Evolutionary conservation across 2,113 vertebrate genomes (phyloP).

Genomic region (Mus pahari): DNA sequence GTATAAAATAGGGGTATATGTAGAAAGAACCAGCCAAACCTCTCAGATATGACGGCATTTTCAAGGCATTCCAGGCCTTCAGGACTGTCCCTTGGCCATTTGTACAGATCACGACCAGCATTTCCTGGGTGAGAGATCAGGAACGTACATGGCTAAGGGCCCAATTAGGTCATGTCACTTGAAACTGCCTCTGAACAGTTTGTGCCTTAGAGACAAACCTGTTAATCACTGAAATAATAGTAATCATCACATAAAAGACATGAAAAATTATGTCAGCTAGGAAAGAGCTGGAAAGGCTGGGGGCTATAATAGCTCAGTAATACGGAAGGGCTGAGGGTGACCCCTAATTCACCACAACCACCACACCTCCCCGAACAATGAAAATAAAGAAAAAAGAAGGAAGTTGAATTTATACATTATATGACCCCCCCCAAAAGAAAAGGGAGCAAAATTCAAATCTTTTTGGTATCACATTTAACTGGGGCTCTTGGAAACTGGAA

Average conservation of each 20-base stretch:
- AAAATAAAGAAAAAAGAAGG: neutral
- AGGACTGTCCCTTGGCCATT: conserved; percentile 63
- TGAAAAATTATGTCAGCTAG: neutral
- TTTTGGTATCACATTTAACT: neutral
- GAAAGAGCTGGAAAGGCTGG: neutral
- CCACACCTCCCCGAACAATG: neutral
- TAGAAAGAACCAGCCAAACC: neutral
- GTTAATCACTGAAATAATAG: conserved; percentile 14
- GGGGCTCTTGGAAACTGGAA: neutral
- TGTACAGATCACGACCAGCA: neutral
- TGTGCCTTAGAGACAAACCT: conserved; percentile 57
- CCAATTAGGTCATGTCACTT: neutral
- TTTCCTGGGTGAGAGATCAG: conserved; percentile 73
- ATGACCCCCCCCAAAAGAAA: neutral
- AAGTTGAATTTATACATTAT: neutral
- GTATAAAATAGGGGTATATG: neutral
- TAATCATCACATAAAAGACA: conserved; percentile 19
- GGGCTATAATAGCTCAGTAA: neutral
- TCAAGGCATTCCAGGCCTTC: conserved; percentile 40
- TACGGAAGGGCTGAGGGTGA: neutral
- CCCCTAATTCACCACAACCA: no score
- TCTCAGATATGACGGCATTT: neutral
- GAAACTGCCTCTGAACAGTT: conserved; percentile 40
- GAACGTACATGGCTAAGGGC: conserved; percentile 30
- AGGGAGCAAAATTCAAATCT: neutral